These are phyloP conservation scores for Neodontobutis hainanensis DNA, from an alignment of 2,113 vertebrate species.

Conservation along the genomic window DNA sequence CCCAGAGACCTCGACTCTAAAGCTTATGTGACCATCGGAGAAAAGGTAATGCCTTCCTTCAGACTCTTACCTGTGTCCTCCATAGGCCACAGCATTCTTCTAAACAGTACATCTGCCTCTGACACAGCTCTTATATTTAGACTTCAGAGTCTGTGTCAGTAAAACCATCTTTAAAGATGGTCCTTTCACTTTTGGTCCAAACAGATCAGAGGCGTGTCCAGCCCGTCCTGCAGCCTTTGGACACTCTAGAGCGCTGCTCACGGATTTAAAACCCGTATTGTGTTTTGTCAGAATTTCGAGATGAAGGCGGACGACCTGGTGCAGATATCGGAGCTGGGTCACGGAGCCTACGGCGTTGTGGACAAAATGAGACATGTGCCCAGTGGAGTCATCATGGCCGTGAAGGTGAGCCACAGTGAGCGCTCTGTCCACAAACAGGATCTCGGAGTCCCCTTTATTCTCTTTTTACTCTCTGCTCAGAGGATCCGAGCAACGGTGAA, in stretches of 20 bases:
- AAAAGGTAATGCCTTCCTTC: conserved; percentile 79
- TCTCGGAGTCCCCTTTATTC: too few relatives aligned
- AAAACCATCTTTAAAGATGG: too few relatives aligned
- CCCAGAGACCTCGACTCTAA: conserved; percentile 96
- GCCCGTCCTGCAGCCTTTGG: too few relatives aligned
- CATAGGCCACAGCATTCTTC: not conserved
- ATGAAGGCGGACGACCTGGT: conserved; percentile 98
- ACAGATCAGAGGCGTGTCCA: too few relatives aligned
- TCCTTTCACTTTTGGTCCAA: too few relatives aligned
- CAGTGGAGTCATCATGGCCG: conserved; percentile 96
- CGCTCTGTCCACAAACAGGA: too few relatives aligned
- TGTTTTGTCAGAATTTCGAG: conserved; percentile 88
- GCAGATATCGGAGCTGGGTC: conserved; percentile 90
- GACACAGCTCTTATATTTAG: too few relatives aligned
- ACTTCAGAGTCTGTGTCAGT: too few relatives aligned
- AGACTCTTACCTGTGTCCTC: too few relatives aligned
- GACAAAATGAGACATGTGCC: conserved; percentile 97
- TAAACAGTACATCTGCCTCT: not conserved
- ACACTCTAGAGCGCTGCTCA: too few relatives aligned
- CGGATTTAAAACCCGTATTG: too few relatives aligned
- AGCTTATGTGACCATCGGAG: conserved; percentile 92
- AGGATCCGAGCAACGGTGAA: conserved; percentile 96
- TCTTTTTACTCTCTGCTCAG: conserved; percentile 66
- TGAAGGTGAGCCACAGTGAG: conserved; percentile 83
- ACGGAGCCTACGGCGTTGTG: conserved; percentile 97